Conservation (phyloP, 2,797 vertebrate genomes). For the Enoplosus armatus region DNA sequence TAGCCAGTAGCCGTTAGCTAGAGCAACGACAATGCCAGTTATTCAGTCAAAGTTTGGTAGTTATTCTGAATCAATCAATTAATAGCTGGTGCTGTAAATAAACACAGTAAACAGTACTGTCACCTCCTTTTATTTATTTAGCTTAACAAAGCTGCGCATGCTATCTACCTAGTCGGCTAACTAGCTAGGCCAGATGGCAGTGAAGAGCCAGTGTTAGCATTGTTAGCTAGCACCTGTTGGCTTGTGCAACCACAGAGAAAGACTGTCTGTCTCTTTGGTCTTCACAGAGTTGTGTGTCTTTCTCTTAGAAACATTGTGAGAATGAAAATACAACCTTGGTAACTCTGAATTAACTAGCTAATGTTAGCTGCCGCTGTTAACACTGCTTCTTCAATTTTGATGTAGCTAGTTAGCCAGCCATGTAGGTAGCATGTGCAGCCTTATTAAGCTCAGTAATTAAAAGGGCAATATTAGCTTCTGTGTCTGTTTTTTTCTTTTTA, state of each 20-base stretch:
- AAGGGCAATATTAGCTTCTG: not conserved
- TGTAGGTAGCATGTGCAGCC: not conserved
- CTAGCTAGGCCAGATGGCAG: not conserved
- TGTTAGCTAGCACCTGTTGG: not conserved
- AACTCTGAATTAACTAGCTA: not conserved
- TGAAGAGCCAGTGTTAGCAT: not conserved
- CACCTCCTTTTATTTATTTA: not conserved
- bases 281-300: not conserved
- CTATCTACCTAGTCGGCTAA: not conserved
- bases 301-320: not conserved
- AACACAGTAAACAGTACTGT: not conserved
- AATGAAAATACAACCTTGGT: not conserved
- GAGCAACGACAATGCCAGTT: not conserved
- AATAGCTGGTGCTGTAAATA: not conserved
- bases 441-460: too few relatives aligned
- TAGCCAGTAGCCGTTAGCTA: not conserved
- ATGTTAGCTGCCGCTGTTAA: not conserved
- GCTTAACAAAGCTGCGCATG: not conserved
- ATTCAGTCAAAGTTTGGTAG: not conserved
- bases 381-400: not conserved
- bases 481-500: not conserved
- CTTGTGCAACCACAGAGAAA: not conserved
- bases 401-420: not conserved
- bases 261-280: too few relatives aligned
- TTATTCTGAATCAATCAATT: not conserved